Conservation (phyloP, 1,140 invertebrate species). For the Drosophila pseudoobscura region DNA sequence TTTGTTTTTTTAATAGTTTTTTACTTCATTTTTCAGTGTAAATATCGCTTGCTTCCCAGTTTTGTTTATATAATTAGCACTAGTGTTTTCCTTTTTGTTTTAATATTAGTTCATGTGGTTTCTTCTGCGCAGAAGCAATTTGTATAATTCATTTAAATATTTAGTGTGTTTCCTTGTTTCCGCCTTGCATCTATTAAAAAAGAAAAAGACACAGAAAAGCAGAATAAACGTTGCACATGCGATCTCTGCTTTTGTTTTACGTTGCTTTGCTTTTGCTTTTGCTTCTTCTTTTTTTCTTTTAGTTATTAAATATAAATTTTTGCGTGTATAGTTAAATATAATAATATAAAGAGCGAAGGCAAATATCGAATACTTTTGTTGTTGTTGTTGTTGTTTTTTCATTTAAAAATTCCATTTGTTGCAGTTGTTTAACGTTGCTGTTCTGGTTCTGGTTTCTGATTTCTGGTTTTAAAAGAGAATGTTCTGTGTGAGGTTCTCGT, state of each 20-base stretch:
- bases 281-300: conserved; percentile 25
- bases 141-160: conserved; percentile 81
- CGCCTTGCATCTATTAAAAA: conserved; percentile 54
- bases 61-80: conserved; percentile 56
- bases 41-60: conserved; percentile 65
- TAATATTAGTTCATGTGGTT: conserved; percentile 42
- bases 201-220: conserved; percentile 15
- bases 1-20: conserved; percentile 20
- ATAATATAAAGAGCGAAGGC: conserved; percentile 76
- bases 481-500: conserved; percentile 31
- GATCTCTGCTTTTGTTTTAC: conserved; percentile 13
- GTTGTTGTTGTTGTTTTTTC: conserved; percentile 57
- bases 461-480: conserved; percentile 49
- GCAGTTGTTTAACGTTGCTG: conserved; percentile 42
- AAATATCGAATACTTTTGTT: conserved; percentile 82
- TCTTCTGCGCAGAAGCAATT: conserved; percentile 38
- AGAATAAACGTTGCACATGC: conserved; percentile 35
- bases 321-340: conserved; percentile 46
- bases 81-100: conserved; percentile 33
- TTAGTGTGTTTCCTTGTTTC: conserved; percentile 59
- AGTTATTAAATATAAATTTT: conserved; percentile 33
- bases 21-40: conserved; percentile 54
- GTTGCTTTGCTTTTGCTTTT: conserved; percentile 16
- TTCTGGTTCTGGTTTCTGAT: conserved; percentile 21
- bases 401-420: conserved; percentile 62